Base-by-base conservation (phyloP, 2,113 vertebrate genomes). In the Leucosticte australis region DNA sequence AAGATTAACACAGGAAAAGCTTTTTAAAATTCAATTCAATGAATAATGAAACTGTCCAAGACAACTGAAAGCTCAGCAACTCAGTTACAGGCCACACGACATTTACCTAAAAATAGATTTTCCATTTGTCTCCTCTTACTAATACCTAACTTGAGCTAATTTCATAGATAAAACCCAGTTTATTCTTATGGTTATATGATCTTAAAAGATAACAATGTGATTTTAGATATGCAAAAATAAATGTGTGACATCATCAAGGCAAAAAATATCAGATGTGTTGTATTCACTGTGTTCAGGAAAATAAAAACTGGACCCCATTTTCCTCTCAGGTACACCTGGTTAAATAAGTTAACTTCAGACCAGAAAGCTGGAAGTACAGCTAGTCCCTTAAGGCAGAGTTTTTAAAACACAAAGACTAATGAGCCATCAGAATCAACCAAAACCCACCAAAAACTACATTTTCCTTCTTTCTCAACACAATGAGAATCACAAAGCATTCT, bases 11-110 rank as follows among this genome's bases (percentile, higher is more conserved):
- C 9, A 77, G 35, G 27, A 77, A 86, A 92, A 90, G 35, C 56
- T 78, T 91, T 93, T 89, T 78, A 67, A 68, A 94, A 82, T 91
- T 80, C 52, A 77, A 53, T 86, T 69, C 82, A 81, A 90, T 89
- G 52, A 95, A 94, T 94, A 94, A 94, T 91, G 80, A 91, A 95
- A 94, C 35, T 59, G 64, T 71, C 69, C 64, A 78, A 83, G 35
- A 50, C 46, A 95, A 89, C 52, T 89, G 73, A 96, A 95, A 93
- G 69, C 83, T 89, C 79, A 95, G 91, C 85, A 95, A 83, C 76
- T 93, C 60, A 47, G 89, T 80, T 88, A 92, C 67, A 86, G 60
- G 16, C 47, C 55, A 7, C 35, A 9, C 87, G 91, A 83, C 77
- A 75, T 78, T 60, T 81, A 81, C 47, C 79, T 83, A 93, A 95